Percentiles rank a stretch among this genome's conserved stretches.
phyloP scores from a whole-genome alignment of 2,113 vertebrate genomes.

The Passer montanus region DNA sequence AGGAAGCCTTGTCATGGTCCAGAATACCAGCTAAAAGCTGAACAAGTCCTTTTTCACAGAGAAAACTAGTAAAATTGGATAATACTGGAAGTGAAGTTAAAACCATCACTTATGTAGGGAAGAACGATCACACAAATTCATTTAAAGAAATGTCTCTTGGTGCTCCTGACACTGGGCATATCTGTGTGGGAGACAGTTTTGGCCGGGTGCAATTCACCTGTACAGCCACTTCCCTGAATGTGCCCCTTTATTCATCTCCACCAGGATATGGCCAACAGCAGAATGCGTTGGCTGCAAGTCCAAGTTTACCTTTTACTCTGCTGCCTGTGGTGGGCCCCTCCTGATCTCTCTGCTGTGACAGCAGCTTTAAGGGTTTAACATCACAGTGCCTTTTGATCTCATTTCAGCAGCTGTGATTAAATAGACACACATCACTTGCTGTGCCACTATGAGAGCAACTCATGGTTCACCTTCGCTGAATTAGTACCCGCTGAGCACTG shows the following conservation, averaged over 20 bases:
- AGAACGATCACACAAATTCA: not conserved
- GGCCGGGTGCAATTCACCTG: not conserved
- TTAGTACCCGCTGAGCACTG: conserved; percentile 85
- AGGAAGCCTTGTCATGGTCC: not conserved
- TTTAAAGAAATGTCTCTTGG: not conserved
- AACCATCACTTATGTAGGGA: not conserved
- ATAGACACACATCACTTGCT: conserved; percentile 84
- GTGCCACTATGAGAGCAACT: conserved; percentile 69
- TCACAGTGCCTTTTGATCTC: conserved; percentile 79
- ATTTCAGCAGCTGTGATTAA: conserved; percentile 81
- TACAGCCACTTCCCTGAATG: not conserved
- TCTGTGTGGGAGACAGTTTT: not conserved
- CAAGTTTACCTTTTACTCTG: not conserved
- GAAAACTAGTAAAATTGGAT: not conserved
- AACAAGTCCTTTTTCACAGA: not conserved
- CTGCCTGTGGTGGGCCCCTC: conserved; percentile 34
- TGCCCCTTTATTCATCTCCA: not conserved
- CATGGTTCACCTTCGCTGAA: conserved; percentile 81
- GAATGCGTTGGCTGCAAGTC: not conserved
- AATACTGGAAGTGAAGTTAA: not conserved
- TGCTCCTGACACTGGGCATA: not conserved
- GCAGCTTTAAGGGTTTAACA: conserved; percentile 75
- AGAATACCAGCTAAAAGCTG: not conserved
- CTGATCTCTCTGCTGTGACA: conserved; percentile 57
- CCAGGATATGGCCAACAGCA: not conserved